Evolutionary conservation across 2,888 invertebrate species (phyloP), one percentile per base, ranked within the genome.

Genomic region (Tyria jacobaeae): DNA sequence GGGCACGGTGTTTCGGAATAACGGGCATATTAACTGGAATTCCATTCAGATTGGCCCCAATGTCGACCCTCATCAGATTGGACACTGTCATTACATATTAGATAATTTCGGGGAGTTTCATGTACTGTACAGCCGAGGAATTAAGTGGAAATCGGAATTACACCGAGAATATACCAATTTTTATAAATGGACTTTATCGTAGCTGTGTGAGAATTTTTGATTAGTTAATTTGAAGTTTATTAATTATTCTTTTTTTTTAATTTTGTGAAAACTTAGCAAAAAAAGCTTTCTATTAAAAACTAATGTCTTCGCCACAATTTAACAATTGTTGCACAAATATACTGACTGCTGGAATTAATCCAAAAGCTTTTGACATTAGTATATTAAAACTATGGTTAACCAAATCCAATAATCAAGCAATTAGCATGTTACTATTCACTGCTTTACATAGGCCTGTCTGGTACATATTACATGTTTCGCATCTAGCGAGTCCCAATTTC

Each of bases 11-110:
- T 82, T 83, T 84, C 79, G 75, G 79, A 79, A 84, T 89, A 88
- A 85, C 82, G 81, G 83, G 60, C 85, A 84, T 89, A 89, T 89
- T 88, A 90, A 86, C 85, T 84, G 84, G 79, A 86, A 90, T 90
- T 89, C 89, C 89, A 86, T 85, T 85, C 84, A 85, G 84, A 88
- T 89, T 89, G 88, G 83, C 86, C 73, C 75, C 77, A 66, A 79
- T 78, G 75, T 76, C 81, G 87, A 90, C 90, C 91, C 89, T 89
- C 83, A 84, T 91, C 90, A 89, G 83, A 83, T 86, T 81, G 87
- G 89, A 86, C 88, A 85, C 83, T 88, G 89, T 89, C 90, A 88
- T 90, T 91, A 90, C 86, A 88, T 83, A 87, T 85, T 83, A 84
- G 85, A 88, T 88, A 84, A 88, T 89, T 89, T 85, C 70, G 81